Percentiles rank a stretch among this genome's conserved stretches.
phyloP scores from a whole-genome alignment of 2,797 vertebrate genomes.

The Chelonia mydas region DNA sequence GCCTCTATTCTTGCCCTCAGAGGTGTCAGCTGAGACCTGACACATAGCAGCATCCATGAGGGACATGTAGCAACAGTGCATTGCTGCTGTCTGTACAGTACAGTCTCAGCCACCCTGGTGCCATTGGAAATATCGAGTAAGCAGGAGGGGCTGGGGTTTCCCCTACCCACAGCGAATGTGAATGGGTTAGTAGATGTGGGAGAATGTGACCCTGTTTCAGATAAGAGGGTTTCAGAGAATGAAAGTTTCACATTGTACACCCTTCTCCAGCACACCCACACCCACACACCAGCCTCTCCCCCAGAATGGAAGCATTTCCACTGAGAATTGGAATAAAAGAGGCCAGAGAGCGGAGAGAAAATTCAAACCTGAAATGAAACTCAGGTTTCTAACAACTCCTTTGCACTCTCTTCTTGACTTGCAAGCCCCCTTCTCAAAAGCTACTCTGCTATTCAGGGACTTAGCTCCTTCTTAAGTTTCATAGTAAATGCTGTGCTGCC shows the following conservation, averaged over 20 bases:
- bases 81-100: background rate
- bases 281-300: background rate
- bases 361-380: constrained; percentile 11
- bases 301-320: background rate
- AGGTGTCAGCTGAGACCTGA: background rate
- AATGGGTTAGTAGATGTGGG: background rate
- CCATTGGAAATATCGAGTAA: background rate
- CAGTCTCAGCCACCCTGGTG: background rate
- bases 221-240: background rate
- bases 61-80: background rate
- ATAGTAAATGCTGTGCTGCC: constrained; percentile 29
- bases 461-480: constrained; percentile 66
- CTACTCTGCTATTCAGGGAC: background rate
- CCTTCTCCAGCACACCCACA: background rate
- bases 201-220: background rate
- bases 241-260: background rate
- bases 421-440: constrained; percentile 8
- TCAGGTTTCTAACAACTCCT: background rate
- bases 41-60: background rate
- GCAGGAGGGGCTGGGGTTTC: background rate
- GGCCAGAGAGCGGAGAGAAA: background rate
- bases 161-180: background rate
- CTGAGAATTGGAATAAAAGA: background rate
- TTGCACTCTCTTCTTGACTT: background rate
- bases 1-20: background rate